Conservation (phyloP, 64 coral and sea anemone genomes). For the Actinia tenebrosa region DNA sequence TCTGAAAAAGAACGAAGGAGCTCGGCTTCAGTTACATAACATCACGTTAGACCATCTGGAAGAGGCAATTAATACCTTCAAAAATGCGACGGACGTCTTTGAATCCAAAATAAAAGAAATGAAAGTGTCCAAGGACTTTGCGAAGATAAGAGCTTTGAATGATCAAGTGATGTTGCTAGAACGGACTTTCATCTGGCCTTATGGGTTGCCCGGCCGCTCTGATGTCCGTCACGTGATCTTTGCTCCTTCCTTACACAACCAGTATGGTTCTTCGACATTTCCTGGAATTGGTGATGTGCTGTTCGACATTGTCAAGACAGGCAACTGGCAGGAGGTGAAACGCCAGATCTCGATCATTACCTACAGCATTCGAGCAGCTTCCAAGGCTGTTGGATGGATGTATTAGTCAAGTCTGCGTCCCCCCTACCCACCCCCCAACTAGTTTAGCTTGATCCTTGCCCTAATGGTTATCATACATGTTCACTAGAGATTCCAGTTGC, state of each 20-base stretch:
- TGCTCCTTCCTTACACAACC: conserved; percentile 59
- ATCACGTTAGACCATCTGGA: conserved; percentile 57
- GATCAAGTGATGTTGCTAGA: conserved; percentile 82
- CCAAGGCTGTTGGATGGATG: conserved; percentile 37
- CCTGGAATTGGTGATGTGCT: conserved; percentile 78
- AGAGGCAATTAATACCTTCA: conserved; percentile 41
- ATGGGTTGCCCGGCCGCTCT: conserved; percentile 57
- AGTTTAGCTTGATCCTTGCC: neutral
- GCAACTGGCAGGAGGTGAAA: conserved; percentile 68
- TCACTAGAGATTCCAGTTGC: no score
- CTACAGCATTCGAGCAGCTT: conserved; percentile 45
- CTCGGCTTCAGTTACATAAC: conserved; percentile 44
- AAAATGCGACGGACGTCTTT: conserved; percentile 32
- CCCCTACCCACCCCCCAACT: neutral
- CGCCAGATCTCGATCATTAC: conserved; percentile 64
- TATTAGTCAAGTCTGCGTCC: neutral
- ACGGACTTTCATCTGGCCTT: conserved; percentile 65
- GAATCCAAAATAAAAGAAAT: conserved; percentile 34
- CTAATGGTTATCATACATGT: no score
- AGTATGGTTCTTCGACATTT: conserved; percentile 65
- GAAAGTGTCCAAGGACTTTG: conserved; percentile 30
- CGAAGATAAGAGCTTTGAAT: conserved; percentile 66
- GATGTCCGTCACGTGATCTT: conserved; percentile 72
- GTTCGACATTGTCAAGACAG: conserved; percentile 65
- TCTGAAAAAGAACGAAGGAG: conserved; percentile 39